Base-by-base conservation (phyloP, 2,888 invertebrate species). In the Sarcophaga caerulescens region DNA sequence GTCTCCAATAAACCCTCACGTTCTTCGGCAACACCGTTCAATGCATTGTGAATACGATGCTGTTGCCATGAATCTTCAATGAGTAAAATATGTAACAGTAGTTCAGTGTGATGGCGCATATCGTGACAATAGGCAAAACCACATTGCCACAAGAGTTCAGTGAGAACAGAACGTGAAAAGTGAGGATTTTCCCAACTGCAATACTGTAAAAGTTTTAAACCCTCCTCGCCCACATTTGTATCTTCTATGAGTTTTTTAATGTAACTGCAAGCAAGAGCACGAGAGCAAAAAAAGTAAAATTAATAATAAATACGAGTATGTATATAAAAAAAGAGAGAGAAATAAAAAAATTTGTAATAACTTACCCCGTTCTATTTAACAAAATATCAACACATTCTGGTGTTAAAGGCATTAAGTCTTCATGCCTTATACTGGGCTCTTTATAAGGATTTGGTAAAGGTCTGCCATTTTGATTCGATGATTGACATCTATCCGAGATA, bases 151-250 rank as follows among this genome's bases (percentile, higher is more conserved):
- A 99, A 94, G 65, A 99, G 94, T 94, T 99, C 99, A 66, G 97
- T 96, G 59, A 99, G 95, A 70, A 98, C 97, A 21, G 96, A 95
- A 87, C 97, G 96, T 47, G 98, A 98, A 94, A 99, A 98, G 89
- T 96, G 96, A 35, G 98, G 98, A 94, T 99, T 98, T 93, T 99
- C 99, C 99, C 99, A 99, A 91, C 98, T 97, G 93, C 98, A 96
- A 93, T 97, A 99, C 94, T 98, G 97, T 59, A 99, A 94, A 85
- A 99, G 94, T 91, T 97, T 96, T 66, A 98, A 95, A 4, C 97
- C 97, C 88, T 99, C 99, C 88, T 99, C 99, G 71, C 97, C 97
- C 65, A 96, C 96, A 93, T 97, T 98, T 68, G 97, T 97, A 91
- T 99, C 99, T 93, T 99, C 99, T 19, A 99, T 97, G 65, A 99